phyloP scores from a whole-genome alignment of 2,797 vertebrate species.

The Pterois miles region DNA sequence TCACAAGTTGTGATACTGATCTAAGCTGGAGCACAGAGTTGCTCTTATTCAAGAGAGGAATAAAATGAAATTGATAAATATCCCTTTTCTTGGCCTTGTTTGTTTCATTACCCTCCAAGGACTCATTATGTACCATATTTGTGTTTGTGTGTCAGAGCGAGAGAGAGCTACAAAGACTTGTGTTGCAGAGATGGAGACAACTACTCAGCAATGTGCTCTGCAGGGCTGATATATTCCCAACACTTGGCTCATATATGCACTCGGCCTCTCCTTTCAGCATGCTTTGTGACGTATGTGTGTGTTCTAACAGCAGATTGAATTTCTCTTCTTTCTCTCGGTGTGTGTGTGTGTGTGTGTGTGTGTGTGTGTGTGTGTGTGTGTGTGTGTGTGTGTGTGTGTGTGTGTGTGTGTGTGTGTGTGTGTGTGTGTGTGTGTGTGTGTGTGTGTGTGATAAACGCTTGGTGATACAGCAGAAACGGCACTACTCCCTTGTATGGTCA shows the following conservation, averaged over 20 bases:
- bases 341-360: conserved; percentile 19
- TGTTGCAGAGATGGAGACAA: not conserved
- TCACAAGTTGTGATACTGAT: not conserved
- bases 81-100: not conserved
- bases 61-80: not conserved
- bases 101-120: not conserved
- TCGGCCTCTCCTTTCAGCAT: conserved; percentile 1
- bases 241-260: not conserved
- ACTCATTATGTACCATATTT: not conserved
- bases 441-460: conserved; percentile 21
- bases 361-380: not conserved
- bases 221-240: conserved; percentile 10
- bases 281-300: conserved; percentile 17
- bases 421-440: conserved; percentile 17
- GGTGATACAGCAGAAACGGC: conserved; percentile 42
- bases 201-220: not conserved
- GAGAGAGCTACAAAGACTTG: not conserved
- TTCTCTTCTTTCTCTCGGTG: conserved; percentile 22
- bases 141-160: not conserved
- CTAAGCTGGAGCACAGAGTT: not conserved
- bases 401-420: conserved; percentile 26
- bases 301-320: conserved; percentile 49
- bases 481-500: conserved; percentile 72
- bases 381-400: conserved; percentile 9
- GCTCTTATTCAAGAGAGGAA: not conserved